Percentiles rank a stretch among this genome's conserved stretches.
Conservation (phyloP, 2,888 invertebrate species). For the Linhomoeus sp. region DNA sequence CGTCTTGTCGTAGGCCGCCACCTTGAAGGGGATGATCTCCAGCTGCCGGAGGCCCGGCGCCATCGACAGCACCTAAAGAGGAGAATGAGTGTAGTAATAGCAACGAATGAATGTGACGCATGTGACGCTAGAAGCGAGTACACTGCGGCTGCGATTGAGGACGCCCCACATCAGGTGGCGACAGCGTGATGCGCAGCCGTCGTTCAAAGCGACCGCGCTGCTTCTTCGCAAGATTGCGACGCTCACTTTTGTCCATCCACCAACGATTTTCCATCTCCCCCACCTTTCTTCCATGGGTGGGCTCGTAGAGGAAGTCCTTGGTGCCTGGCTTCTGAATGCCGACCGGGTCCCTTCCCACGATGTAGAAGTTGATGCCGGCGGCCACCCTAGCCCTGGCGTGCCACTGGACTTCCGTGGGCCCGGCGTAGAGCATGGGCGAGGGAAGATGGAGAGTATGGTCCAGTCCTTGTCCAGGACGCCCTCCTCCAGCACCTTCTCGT, state of each 20-base stretch:
- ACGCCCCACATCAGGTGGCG: no score
- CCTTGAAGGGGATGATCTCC: conserved; percentile 91
- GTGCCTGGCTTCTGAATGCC: conserved; percentile 81
- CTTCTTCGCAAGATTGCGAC: no score
- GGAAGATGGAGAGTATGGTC: conserved; percentile 89
- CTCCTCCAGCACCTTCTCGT: conserved; percentile 50
- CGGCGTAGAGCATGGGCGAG: conserved; percentile 98
- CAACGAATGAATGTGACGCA: no score
- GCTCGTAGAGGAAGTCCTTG: conserved; percentile 68
- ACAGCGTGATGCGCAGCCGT: no score
- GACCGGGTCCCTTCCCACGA: conserved; percentile 94
- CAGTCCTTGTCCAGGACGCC: conserved; percentile 54
- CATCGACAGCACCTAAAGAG: conserved; percentile 53
- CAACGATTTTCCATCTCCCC: background rate
- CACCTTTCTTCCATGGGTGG: conserved; percentile 63
- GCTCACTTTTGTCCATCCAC: no score
- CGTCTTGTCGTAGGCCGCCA: conserved; percentile 83
- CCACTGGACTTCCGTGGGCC: conserved; percentile 96
- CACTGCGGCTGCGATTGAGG: no score
- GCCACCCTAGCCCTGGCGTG: conserved; percentile 81
- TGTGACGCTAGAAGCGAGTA: no score
- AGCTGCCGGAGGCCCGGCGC: conserved; percentile 76
- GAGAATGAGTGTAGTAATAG: no score
- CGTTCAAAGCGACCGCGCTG: no score
- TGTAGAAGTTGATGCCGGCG: conserved; percentile 93